Evolutionary conservation across 2,888 invertebrate species (phyloP).

Genomic region (Synergus laeviventris): DNA sequence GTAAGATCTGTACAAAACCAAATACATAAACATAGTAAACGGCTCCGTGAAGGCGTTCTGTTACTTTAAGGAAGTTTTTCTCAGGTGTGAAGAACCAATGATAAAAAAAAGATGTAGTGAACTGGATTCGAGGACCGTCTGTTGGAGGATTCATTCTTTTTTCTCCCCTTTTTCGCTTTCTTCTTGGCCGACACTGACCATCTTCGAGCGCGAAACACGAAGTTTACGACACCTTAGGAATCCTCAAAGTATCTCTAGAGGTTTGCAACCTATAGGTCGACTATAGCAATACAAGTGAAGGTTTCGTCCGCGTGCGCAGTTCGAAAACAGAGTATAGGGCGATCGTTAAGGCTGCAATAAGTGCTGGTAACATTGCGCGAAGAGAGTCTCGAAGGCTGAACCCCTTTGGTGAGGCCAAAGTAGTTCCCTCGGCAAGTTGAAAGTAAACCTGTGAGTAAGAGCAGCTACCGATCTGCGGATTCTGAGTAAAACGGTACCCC

Average conservation of each 20-base stretch:
- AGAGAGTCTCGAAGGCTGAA: slow-evolving; percentile 29
- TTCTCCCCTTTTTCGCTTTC: slow-evolving; percentile 9
- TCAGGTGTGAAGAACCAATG: neutral
- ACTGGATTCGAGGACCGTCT: slow-evolving; percentile 17
- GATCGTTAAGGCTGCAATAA: slow-evolving; percentile 25
- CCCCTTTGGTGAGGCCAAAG: neutral
- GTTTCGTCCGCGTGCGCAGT: slow-evolving; percentile 24
- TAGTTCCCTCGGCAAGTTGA: neutral
- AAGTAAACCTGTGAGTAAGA: slow-evolving; percentile 10
- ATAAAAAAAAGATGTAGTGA: neutral
- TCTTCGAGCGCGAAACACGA: slow-evolving; percentile 42
- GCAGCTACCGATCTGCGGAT: slow-evolving; percentile 18
- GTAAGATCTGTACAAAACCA: neutral
- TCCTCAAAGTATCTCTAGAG: slow-evolving; percentile 54
- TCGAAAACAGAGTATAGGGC: slow-evolving; percentile 21
- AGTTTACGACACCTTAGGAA: slow-evolving; percentile 57
- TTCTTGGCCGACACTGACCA: slow-evolving; percentile 31
- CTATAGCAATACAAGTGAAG: neutral
- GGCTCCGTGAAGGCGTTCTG: neutral
- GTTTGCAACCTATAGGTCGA: slow-evolving; percentile 42
- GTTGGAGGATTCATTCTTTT: slow-evolving; percentile 12
- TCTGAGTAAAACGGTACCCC: neutral
- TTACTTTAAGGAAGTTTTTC: slow-evolving; percentile 16
- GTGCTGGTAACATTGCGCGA: slow-evolving; percentile 30
- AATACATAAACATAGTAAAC: neutral